Conservation (phyloP, 2,888 invertebrate genomes). For the Artemia sinica region DNA sequence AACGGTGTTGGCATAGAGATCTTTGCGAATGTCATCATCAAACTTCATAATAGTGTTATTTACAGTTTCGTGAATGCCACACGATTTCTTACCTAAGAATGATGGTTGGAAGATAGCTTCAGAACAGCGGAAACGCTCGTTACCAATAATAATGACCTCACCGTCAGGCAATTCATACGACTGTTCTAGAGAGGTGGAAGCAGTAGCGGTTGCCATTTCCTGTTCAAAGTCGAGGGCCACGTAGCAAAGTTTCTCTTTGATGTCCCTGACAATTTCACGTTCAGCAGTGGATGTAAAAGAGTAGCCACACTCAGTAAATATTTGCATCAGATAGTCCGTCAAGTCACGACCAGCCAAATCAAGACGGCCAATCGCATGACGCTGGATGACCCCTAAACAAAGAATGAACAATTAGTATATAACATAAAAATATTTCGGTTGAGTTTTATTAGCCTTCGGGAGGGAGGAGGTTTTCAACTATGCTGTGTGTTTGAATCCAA, state of each 20-base stretch:
- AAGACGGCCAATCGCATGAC: conserved; percentile 89
- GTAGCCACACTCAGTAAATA: conserved; percentile 84
- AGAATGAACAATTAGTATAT: background rate
- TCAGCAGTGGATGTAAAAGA: conserved; percentile 86
- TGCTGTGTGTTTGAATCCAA: no score
- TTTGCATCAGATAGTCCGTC: conserved; percentile 94
- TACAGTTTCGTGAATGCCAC: conserved; percentile 73
- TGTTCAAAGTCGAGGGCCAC: conserved; percentile 75
- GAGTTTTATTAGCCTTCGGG: no score
- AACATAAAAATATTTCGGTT: no score
- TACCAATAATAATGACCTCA: conserved; percentile 74
- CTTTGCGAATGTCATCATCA: conserved; percentile 81
- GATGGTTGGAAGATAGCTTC: conserved; percentile 79
- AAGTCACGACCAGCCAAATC: conserved; percentile 90
- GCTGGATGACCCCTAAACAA: conserved; percentile 52
- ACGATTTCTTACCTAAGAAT: conserved; percentile 75
- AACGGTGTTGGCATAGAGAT: conserved; percentile 80
- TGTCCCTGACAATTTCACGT: conserved; percentile 80
- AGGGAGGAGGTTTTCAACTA: no score
- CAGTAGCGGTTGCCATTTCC: conserved; percentile 79
- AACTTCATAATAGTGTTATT: conserved; percentile 91
- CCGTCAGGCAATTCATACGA: conserved; percentile 79
- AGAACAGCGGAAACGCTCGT: conserved; percentile 71
- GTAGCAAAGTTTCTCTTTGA: conserved; percentile 80
- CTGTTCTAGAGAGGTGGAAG: conserved; percentile 75